Evolutionary conservation across 92 coral and sea anemone species (phyloP).

Genomic region (Actinernus sp.): DNA sequence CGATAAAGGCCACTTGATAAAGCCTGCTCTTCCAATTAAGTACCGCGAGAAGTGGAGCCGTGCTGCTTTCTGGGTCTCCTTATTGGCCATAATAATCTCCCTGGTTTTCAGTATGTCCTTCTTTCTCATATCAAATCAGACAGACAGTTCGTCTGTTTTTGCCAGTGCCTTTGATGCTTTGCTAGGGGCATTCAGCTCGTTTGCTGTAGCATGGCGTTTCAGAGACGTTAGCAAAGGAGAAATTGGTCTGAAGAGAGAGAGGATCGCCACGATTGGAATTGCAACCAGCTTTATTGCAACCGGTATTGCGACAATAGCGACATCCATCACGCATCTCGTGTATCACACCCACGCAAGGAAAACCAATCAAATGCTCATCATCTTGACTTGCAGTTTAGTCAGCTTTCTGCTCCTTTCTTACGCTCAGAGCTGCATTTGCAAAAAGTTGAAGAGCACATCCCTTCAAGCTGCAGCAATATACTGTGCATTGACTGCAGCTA

Average conservation of each 20-base stretch:
- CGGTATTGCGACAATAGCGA: constrained; percentile 57
- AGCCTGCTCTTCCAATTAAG: not conserved
- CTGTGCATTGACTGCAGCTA: constrained; percentile 62
- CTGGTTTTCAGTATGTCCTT: constrained; percentile 67
- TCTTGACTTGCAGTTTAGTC: constrained; percentile 50
- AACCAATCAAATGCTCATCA: constrained; percentile 58
- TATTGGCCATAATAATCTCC: constrained; percentile 39
- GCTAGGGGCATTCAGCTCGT: constrained; percentile 73
- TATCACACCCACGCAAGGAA: constrained; percentile 58
- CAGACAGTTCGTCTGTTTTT: constrained; percentile 84
- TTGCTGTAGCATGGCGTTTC: constrained; percentile 87
- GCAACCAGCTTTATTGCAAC: constrained; percentile 66
- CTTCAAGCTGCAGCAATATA: constrained; percentile 78
- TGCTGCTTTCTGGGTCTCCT: constrained; percentile 65
- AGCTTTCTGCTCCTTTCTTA: constrained; percentile 39
- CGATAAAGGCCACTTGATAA: not conserved
- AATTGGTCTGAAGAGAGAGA: constrained; percentile 54
- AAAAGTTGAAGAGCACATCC: constrained; percentile 56
- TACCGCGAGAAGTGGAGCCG: constrained; percentile 70
- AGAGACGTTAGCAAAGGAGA: constrained; percentile 71
- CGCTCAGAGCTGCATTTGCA: constrained; percentile 52
- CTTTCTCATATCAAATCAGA: constrained; percentile 62
- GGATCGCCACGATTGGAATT: constrained; percentile 63
- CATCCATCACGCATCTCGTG: constrained; percentile 52
- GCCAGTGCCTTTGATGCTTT: constrained; percentile 89